A percentile compares a stretch with the other conserved stretches of the same genome.
Evolutionary conservation across 35 echinoderm and acorn worm genomes (phyloP).

Genomic region (Apostichopus japonicus): DNA sequence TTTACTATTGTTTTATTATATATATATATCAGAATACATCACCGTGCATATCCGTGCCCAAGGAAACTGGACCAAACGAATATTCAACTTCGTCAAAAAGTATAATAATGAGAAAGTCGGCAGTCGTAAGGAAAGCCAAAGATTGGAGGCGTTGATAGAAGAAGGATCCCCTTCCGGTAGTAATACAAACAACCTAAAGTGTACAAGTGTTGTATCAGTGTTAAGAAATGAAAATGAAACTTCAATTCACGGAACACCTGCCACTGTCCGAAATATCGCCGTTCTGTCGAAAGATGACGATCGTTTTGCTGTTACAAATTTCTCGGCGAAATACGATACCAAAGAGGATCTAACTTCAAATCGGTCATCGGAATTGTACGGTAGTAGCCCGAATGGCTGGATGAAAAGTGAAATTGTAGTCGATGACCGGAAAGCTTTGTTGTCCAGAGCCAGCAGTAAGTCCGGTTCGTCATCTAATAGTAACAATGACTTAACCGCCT

Average conservation of each 20-base stretch:
- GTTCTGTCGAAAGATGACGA: not conserved
- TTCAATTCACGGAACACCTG: not conserved
- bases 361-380: not conserved
- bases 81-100: conserved; percentile 55
- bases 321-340: conserved; percentile 5
- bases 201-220: conserved; percentile 37
- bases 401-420: not conserved
- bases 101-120: not conserved
- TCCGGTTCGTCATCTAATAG: conserved; percentile 16
- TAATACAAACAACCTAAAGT: not conserved
- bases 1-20: too few relatives aligned
- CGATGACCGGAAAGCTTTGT: conserved; percentile 28
- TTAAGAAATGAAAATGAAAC: not conserved
- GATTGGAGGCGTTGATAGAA: conserved; percentile 62
- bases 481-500: not conserved
- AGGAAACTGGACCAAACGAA: conserved; percentile 89
- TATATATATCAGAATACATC: conserved; percentile 64
- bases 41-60: conserved; percentile 80
- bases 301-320: not conserved
- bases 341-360: not conserved
- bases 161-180: conserved; percentile 44
- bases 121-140: not conserved
- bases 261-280: not conserved
- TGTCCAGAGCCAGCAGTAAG: conserved; percentile 23
- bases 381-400: conserved; percentile 5